Base-by-base conservation (phyloP, 1,140 invertebrate species). In the Drosophila quadrilineata region DNA sequence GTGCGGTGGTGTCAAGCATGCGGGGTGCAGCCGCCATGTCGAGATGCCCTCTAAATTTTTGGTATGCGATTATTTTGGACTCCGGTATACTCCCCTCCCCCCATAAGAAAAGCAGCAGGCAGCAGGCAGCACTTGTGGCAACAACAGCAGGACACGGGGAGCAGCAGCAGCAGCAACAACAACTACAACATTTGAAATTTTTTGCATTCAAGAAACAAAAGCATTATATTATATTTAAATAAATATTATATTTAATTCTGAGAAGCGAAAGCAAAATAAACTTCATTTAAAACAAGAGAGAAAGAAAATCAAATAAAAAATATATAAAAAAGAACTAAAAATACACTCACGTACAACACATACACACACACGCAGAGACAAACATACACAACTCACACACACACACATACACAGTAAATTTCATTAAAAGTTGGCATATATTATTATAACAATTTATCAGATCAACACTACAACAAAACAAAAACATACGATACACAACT, bases 141-240 rank as follows among this genome's bases (percentile, higher is more conserved):
- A 48, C 49, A 56, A 36, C 33, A 63, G 29, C n/a, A n/a, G n/a
- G n/a, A n/a, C n/a, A n/a, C n/a, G n/a, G n/a, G n/a, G n/a, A n/a
- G n/a, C n/a, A n/a, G n/a, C 21, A 67, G n/a, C 58, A 62, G 26
- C 38, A 66, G 50, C 46, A 70, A 12, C 40, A 69, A 26, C 36
- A 79, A 69, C 49, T 69, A 77, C 79, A 85, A 84, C 70, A 85
- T 67, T 85, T 86, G 45, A 63, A 75, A 74, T 75, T 85, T 71
- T 82, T 85, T 84, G 74, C 79, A 84, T 85, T 85, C 79, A 58
- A 84, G 54, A 84, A 84, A 77, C 62, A 70, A 54, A 82, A 79
- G 79, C 79, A 85, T 84, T 79, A 85, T 84, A 84, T 85, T 84
- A 79, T 85, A 74, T 85, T 86, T 85, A 85, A 84, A 85, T 84